Conservation (phyloP, 2,888 invertebrate genomes). For the Nesidiocoris tenuis region DNA sequence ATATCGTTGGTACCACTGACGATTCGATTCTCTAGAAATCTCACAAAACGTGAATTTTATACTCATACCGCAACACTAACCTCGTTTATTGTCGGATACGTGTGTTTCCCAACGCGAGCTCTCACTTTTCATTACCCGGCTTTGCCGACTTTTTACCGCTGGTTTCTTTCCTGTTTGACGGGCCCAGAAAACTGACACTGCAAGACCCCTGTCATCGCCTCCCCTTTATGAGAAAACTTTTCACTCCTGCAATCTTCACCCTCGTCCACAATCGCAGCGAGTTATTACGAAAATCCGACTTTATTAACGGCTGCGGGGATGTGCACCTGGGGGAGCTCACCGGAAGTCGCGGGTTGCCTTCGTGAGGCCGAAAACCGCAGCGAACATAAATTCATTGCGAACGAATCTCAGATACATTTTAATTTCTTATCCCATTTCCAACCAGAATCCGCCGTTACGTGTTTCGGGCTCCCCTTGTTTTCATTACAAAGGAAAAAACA, state of each 20-base stretch:
- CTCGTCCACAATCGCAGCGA: background rate
- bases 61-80: too few species aligned
- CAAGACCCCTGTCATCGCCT: background rate
- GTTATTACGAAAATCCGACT: conserved; percentile 39
- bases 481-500: conserved; percentile 24
- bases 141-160: background rate
- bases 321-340: conserved; percentile 8
- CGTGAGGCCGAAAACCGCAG: conserved; percentile 1
- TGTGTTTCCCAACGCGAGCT: background rate
- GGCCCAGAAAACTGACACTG: background rate
- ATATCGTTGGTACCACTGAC: too few species aligned
- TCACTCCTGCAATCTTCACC: conserved; percentile 31
- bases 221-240: conserved; percentile 39
- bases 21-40: too few species aligned
- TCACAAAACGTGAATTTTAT: too few species aligned
- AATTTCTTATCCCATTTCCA: conserved; percentile 20
- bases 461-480: conserved; percentile 6
- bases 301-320: conserved; percentile 29
- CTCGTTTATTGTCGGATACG: too few species aligned
- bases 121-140: background rate
- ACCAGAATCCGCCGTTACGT: background rate
- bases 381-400: conserved; percentile 17
- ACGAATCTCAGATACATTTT: conserved; percentile 35
- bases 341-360: background rate
- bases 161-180: background rate